Evolutionary conservation across 2,797 vertebrate genomes (phyloP), one percentile per base, ranked within the genome.

Genomic region (Okamejei kenojei): DNA sequence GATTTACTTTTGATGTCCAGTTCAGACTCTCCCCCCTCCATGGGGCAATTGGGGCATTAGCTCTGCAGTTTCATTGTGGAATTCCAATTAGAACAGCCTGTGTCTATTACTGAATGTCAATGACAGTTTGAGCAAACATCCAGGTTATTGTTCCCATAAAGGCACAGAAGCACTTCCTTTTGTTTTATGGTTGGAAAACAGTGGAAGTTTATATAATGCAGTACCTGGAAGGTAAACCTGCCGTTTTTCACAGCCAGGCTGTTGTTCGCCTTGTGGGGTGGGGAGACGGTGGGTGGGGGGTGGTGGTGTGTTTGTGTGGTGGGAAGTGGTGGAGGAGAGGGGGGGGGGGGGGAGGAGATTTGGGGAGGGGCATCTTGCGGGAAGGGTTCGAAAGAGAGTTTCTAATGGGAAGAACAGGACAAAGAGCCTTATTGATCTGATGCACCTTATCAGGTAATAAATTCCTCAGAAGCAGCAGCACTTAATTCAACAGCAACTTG

Each of bases 361-460:
- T 38, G 78, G 78, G 78, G 32, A 32, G 32, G 78, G 78, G 29
- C 38, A 15, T 32, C 11, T 74, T 32, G 61, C 9, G 29, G 7
- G 13, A 26, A 84, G n/a, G 17, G n/a, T 92, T 80, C 19, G 95
- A 94, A 32, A 94, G 93, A 94, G 93, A 93, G 92, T 94, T 91
- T 94, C 96, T 95, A 95, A 93, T 93, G 93, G 94, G 73, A 94
- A 95, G 95, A 63, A 32, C 96, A 95, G 96, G 95, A 96, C 94
- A 95, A 94, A 94, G 93, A 94, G 76, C 93, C 93, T 93, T 90
- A 90, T 93, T 93, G 94, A 95, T 93, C 90, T n/a, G 94, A 93
- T 93, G 93, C 93, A 94, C 94, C 95, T 95, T 95, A 95, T 96
- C 95, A 95, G 93, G 93, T 94, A 94, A 95, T 95, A 94, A 95